A percentile compares a stretch with the other conserved stretches of the same genome.
These are phyloP conservation scores for Frankliniella fusca DNA, from an alignment of 2,888 invertebrate species.

Conservation along the genomic window DNA sequence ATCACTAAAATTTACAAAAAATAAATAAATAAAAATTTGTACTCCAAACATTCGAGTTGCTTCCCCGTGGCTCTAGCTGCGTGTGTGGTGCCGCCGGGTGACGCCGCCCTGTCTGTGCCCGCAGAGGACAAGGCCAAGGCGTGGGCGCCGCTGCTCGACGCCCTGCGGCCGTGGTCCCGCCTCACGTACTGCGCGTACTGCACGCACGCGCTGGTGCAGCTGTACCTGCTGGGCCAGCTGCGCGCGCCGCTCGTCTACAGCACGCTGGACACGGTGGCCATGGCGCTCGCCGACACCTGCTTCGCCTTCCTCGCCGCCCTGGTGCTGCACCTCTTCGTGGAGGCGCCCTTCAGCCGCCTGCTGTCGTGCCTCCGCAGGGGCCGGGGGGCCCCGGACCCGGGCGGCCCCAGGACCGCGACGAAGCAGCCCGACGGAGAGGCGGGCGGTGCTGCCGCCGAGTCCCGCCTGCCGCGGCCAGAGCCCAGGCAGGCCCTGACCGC, in stretches of 20 bases:
- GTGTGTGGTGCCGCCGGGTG: no score
- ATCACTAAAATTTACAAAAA: no score
- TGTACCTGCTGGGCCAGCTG: background rate
- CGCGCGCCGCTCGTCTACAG: background rate
- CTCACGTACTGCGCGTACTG: background rate
- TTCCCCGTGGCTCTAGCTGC: no score
- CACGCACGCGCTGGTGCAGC: background rate
- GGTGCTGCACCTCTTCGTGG: background rate
- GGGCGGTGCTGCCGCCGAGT: no score
- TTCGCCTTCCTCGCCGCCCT: background rate
- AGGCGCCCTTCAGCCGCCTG: background rate
- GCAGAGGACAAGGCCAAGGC: no score
- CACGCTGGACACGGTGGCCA: background rate
- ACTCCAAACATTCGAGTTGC: no score
- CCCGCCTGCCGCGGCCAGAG: background rate
- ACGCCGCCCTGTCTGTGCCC: no score
- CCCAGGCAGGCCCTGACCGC: no score
- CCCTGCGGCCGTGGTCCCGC: background rate
- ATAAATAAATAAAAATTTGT: no score
- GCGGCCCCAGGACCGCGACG: background rate
- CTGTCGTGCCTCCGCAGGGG: background rate
- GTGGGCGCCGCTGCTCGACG: background rate
- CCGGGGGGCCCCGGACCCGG: background rate
- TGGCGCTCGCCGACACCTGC: background rate
- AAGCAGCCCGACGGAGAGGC: background rate